Evolutionary conservation across 2,797 vertebrate species (phyloP), one percentile per base, ranked within the genome.

Genomic region (Molossus alvarezi): DNA sequence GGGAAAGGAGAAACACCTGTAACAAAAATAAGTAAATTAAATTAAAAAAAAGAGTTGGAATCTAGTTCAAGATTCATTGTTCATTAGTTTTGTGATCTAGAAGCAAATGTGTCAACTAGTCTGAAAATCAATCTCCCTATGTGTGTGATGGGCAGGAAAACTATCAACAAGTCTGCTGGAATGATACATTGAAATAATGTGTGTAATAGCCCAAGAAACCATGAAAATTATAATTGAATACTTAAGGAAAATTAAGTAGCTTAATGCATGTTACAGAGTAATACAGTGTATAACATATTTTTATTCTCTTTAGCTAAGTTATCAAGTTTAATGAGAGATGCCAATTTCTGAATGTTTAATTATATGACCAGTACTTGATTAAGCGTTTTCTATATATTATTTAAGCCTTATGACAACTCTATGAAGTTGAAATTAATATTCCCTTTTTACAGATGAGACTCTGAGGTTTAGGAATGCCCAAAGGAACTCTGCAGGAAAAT

Each of bases 41-140:
- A 33, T 33, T 76, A 81, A 94, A 90, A 88, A 2, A 71, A n/a
- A 89, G 29, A 92, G 9, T 20, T 95, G 62, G 20, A 72, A 79
- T 93, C n/a, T 82, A 95, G 48, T 73, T 97, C 71, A 88, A 88
- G 48, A 76, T 71, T 82, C 79, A 60, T 58, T 96, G 45, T n/a
- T 82, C 55, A 75, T 90, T 94, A 89, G 9, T 65, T 33, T 23
- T 62, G 7, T 65, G 37, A 81, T 60, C 20, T 69, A 90, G 37
- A 45, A 90, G 21, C 15, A 77, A 95, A 85, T 69, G 60, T 84
- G 45, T 88, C 67, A 82, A 72, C 13, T 45, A 85, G 20, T 48
- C 15, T 88, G 85, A 91, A 91, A 88, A 23, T 95, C 27, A 76
- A 25, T 83, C 71, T 84, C 69, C 27, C 90, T 83, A 91, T 51